Base-by-base conservation (phyloP, 2,113 vertebrate species). In the Myocastor coypus region DNA sequence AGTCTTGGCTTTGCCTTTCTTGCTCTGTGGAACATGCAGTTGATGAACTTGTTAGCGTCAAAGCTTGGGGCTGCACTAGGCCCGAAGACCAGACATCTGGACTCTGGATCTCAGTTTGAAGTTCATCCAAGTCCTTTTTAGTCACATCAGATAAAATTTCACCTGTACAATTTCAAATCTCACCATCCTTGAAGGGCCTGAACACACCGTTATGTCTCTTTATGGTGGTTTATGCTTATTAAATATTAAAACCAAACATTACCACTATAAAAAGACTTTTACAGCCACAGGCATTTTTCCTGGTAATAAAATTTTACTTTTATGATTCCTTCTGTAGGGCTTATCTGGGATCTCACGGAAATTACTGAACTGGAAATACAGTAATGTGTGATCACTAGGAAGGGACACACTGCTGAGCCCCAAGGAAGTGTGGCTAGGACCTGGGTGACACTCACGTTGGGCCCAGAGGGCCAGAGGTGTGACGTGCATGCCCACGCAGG, bases 171-270 rank as follows among this genome's bases (percentile, higher is more conserved):
- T 92, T 94, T 97, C 95, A 93, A 78, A 73, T 87, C 73, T 92
- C 73, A 77, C 95, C 80, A 73, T 94, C 81, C 91, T 96, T 84
- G 73, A 92, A 95, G 95, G 81, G 86, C 83, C 32, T 94, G 89
- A 75, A 87, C 61, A 84, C 34, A 90, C 75, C 80, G 83, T 57
- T 75, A 66, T 59, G 50, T 89, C 86, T 94, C 92, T 83, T 96
- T 81, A 92, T 77, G 73, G 94, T 81, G 87, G 87, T 82, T 96
- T 96, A 80, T 94, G 94, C 93, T 95, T 97, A 96, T 98, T 97
- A 97, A 97, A 97, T 97, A 97, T 96, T 97, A 97, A 98, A 97
- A 95, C 94, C 81, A 92, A 96, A 91, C 96, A 92, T 96, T 96
- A 93, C 71, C 93, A 95, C 92, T 69, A 96, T 90, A 96, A 96